These are phyloP conservation scores for Agrenia bidenticulata DNA, from an alignment of 2,888 invertebrate species.

Conservation along the genomic window DNA sequence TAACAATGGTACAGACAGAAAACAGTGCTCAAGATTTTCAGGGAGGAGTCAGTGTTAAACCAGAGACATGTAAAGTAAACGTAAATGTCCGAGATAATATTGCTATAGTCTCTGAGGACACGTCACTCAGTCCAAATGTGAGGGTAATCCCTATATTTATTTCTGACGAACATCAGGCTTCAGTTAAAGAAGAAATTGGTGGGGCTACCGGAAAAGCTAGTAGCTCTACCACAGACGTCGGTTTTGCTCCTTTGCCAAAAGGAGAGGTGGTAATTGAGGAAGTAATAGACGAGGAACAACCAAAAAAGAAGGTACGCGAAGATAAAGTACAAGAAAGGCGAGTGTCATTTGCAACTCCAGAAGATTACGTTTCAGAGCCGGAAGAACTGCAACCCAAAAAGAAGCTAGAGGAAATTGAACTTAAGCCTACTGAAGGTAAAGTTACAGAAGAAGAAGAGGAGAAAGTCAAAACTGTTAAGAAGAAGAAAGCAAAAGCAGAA, in stretches of 20 bases:
- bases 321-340: conserved; percentile 58
- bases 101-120: background rate
- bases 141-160: conserved; percentile 13
- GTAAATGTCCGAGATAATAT: conserved; percentile 2
- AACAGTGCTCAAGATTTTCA: background rate
- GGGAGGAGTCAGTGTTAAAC: background rate
- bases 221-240: background rate
- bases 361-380: conserved; percentile 60
- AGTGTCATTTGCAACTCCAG: conserved; percentile 63
- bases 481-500: conserved; percentile 63
- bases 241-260: background rate
- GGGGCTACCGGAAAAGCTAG: background rate
- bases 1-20: conserved; percentile 2
- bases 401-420: conserved; percentile 18
- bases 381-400: background rate
- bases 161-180: conserved; percentile 3
- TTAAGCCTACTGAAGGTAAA: conserved; percentile 1
- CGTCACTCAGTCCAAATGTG: conserved; percentile 9
- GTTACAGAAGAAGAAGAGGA: conserved; percentile 17
- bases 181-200: conserved; percentile 3
- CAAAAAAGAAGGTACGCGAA: conserved; percentile 2
- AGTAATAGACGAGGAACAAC: conserved; percentile 13
- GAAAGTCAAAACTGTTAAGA: conserved; percentile 57
- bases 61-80: conserved; percentile 1
- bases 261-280: conserved; percentile 18